Conservation (phyloP, 1,140 invertebrate species). For the Lordiphosa clarofinis region DNA sequence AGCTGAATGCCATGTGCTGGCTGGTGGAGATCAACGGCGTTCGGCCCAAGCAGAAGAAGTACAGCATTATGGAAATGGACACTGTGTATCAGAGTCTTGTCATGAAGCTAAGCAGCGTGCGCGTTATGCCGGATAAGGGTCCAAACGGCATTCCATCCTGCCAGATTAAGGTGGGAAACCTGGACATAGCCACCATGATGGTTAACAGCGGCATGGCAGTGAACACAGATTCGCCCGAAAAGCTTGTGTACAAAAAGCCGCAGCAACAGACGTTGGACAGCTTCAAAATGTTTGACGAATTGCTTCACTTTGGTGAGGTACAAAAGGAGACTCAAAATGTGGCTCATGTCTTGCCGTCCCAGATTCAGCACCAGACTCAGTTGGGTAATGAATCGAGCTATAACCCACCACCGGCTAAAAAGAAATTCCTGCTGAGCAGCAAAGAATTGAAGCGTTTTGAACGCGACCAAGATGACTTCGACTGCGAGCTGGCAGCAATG, state of each 20-base stretch:
- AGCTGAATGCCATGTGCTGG: constrained; percentile 82
- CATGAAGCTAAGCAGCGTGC: constrained; percentile 52
- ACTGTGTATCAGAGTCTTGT: constrained; percentile 48
- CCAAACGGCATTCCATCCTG: constrained; percentile 20
- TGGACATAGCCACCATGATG: constrained; percentile 47
- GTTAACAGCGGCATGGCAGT: constrained; percentile 24
- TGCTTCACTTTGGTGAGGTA: constrained; percentile 11
- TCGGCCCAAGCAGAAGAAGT: constrained; percentile 54
- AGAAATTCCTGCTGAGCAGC: constrained; percentile 2
- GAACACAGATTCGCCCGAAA: background rate
- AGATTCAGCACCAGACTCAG: no score
- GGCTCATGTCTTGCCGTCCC: no score
- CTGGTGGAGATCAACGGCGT: constrained; percentile 80
- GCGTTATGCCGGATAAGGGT: constrained; percentile 19
- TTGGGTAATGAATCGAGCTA: constrained; percentile 10
- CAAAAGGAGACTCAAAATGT: background rate
- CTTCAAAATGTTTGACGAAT: constrained; percentile 39
- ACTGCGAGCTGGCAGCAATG: constrained; percentile 34
- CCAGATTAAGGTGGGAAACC: constrained; percentile 31
- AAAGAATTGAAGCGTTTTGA: constrained; percentile 1
- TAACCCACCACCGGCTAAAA: constrained; percentile 39
- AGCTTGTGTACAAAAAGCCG: background rate
- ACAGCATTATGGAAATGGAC: constrained; percentile 30
- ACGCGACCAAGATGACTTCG: constrained; percentile 33
- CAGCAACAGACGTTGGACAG: constrained; percentile 2